Percentiles rank a stretch among this genome's conserved stretches.
These are phyloP conservation scores for Pteronura brasiliensis DNA, from an alignment of 2,113 vertebrate genomes.

Conservation along the genomic window DNA sequence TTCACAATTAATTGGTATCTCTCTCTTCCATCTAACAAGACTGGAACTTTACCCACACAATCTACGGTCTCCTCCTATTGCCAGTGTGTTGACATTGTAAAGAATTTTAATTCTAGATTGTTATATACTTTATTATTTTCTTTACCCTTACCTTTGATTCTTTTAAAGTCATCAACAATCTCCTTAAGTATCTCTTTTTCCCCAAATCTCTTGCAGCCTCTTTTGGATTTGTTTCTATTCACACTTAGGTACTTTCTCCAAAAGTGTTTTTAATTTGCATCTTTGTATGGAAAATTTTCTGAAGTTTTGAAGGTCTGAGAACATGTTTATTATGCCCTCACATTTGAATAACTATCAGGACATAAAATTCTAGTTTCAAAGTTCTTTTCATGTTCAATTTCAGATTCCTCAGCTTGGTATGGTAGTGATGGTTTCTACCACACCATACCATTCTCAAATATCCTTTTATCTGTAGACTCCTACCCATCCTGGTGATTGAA, in stretches of 20 bases:
- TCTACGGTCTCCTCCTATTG: not conserved
- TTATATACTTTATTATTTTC: not conserved
- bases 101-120: not conserved
- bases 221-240: not conserved
- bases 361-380: slow-evolving; percentile 37
- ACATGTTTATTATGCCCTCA: not conserved
- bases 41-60: not conserved
- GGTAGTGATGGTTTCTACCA: not conserved
- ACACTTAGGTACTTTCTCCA: not conserved
- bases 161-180: not conserved
- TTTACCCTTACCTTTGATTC: not conserved
- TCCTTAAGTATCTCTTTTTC: not conserved
- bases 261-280: not conserved
- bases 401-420: not conserved
- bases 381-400: not conserved
- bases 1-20: not conserved
- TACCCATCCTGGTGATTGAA: not conserved
- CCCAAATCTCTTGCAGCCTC: not conserved
- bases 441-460: not conserved
- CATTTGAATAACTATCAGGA: not conserved
- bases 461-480: not conserved
- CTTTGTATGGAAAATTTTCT: not conserved
- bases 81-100: not conserved
- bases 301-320: not conserved
- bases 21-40: not conserved